Evolutionary conservation across 2,888 invertebrate genomes (phyloP).

Genomic region (Coronaproctus castanopsis): DNA sequence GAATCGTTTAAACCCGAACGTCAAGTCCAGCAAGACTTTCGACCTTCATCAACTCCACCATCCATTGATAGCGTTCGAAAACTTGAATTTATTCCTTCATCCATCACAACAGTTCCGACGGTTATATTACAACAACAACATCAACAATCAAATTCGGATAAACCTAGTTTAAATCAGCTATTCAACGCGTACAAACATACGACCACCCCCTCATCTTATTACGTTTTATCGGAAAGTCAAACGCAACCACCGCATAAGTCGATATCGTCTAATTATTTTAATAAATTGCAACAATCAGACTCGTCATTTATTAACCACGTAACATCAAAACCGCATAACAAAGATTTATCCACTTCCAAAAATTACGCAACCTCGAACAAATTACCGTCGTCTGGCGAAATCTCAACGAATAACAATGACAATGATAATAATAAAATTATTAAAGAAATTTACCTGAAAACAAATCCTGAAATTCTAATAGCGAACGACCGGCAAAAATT

Average conservation of each 20-base stretch:
- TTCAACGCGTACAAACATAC: background rate
- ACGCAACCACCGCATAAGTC: background rate
- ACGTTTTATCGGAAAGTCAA: background rate
- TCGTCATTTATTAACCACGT: background rate
- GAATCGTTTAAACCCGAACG: background rate
- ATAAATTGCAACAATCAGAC: no score
- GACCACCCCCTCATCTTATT: constrained; percentile 3
- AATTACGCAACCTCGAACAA: background rate
- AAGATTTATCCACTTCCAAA: background rate
- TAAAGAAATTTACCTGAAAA: constrained; percentile 11
- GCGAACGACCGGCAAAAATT: constrained; percentile 9
- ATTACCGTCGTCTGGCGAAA: background rate
- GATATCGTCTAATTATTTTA: no score
- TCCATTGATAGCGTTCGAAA: background rate
- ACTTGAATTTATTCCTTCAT: background rate
- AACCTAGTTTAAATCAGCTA: background rate
- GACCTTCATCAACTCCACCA: background rate
- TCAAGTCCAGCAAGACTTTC: background rate
- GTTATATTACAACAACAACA: no score
- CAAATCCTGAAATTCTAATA: constrained; percentile 9
- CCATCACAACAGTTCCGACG: no score
- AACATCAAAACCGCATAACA: background rate
- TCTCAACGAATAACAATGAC: background rate
- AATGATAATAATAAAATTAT: constrained; percentile 5
- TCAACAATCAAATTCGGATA: background rate